A percentile compares a stretch with the other conserved stretches of the same genome.
Conservation (phyloP, 2,113 vertebrate genomes). For the Gavia stellata region DNA sequence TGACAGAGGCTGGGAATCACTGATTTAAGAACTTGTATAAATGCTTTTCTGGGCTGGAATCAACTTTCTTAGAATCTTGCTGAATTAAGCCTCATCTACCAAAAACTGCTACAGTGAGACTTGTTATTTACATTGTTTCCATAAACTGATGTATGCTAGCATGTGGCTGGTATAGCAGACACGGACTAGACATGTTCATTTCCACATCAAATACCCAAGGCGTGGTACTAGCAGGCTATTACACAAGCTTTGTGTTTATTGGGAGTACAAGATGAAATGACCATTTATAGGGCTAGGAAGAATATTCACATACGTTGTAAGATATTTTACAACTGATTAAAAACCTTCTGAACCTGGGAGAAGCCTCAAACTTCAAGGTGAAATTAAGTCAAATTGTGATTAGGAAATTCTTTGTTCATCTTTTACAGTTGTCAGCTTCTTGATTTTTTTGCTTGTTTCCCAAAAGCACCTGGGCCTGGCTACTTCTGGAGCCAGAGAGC, state of each 20-base stretch:
- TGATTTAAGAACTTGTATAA: not conserved
- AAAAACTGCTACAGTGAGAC: not conserved
- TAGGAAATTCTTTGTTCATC: not conserved
- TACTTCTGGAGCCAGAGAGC: not conserved
- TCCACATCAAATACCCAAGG: not conserved
- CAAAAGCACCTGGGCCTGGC: not conserved
- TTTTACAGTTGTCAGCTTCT: not conserved
- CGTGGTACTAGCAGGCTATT: not conserved
- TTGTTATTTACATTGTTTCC: not conserved
- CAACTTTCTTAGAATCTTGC: not conserved
- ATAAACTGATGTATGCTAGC: not conserved
- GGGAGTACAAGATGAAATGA: rapidly evolving
- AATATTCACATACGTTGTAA: not conserved
- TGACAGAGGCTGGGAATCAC: not conserved
- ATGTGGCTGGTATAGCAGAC: not conserved
- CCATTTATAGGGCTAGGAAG: not conserved
- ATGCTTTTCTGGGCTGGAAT: not conserved
- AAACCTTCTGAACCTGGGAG: not conserved
- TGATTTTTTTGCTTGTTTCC: not conserved
- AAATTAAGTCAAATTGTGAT: not conserved
- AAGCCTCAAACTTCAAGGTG: not conserved
- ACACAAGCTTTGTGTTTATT: not conserved
- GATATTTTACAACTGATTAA: not conserved
- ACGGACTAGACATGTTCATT: not conserved
- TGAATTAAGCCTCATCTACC: not conserved